Evolutionary conservation across 1,140 invertebrate species (phyloP), one percentile per base, ranked within the genome.

Genomic region (Neodiprion lecontei): DNA sequence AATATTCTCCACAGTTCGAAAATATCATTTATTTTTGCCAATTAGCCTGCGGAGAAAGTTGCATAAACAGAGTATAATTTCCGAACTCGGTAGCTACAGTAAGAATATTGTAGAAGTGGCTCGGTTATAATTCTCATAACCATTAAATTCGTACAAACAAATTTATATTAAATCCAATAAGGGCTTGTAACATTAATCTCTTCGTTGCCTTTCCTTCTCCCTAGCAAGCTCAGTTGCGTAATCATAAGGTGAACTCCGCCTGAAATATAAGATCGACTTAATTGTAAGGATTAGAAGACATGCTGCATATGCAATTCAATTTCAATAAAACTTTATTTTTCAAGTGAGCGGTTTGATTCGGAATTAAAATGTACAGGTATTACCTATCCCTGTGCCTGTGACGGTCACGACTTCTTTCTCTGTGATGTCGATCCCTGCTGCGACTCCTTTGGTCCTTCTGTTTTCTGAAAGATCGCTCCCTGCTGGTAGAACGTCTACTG

Each of bases 131-230:
- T 49, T 79, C 69, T 40, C 73, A 74, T 69, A 70, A 53, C 81
- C 74, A 65, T 76, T 74, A 78, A 74, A 79, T 21, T 79, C 70
- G 72, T 81, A 81, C 76, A 79, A 79, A 83, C 77, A 79, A 69
- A 48, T 80, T 80, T 78, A 81, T 61, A 48, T 78, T 74, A 67
- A 77, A 79, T 79, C 71, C 73, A 80, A 74, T 81, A 80, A 75
- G 78, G 75, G 69, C 48, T 66, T 48, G 68, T 28, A 76, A 70
- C 72, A 77, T 83, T 73, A 84, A 75, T 81, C 83, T 77, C 83
- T 83, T 83, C 87, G 82, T 85, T 89, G 87, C 81, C 88, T 84
- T 76, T 88, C 85, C 76, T 79, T 79, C 79, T 89, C 85, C 72
- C 87, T 79, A 73, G 84, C 82, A 70, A 90, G 78, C 79, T 89